These are phyloP conservation scores for Leiothrix lutea DNA, from an alignment of 2,113 vertebrate species.

Conservation along the genomic window DNA sequence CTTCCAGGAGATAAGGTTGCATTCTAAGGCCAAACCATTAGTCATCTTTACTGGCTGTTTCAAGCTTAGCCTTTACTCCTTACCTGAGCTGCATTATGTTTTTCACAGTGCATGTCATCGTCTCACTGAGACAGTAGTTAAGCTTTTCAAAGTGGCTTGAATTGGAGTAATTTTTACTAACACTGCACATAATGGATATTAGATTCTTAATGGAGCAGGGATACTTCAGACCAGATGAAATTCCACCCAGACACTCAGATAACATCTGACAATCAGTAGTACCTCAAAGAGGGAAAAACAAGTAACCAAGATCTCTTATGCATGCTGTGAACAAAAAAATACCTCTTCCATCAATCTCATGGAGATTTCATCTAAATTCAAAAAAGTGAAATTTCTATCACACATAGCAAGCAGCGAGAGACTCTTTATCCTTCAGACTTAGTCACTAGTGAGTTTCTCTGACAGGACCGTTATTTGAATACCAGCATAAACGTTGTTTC, in stretches of 20 bases:
- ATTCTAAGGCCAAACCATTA: not conserved
- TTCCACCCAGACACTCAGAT: slow-evolving; percentile 3
- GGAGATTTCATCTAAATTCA: not conserved
- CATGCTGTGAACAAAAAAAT: not conserved
- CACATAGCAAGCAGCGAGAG: not conserved
- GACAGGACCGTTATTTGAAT: not conserved
- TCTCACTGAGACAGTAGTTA: slow-evolving; percentile 28
- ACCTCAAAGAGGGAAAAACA: not conserved
- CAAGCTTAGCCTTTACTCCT: slow-evolving; percentile 5
- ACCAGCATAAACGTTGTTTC: not conserved
- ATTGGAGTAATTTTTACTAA: slow-evolving; percentile 40
- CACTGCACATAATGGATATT: slow-evolving; percentile 33
- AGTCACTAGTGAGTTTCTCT: not conserved
- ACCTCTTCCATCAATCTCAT: not conserved
- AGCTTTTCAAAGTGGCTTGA: slow-evolving; percentile 42
- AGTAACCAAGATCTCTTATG: not conserved
- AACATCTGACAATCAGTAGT: slow-evolving; percentile 1
- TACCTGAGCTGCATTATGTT: slow-evolving; percentile 9
- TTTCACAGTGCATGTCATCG: slow-evolving; percentile 35
- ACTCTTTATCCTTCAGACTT: not conserved
- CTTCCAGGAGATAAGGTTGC: not conserved
- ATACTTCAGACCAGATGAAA: slow-evolving; percentile 21
- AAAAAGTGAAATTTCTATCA: not conserved
- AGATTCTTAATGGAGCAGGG: slow-evolving; percentile 54
- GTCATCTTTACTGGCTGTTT: slow-evolving; percentile 5